Evolutionary conservation across 1,140 invertebrate genomes (phyloP).

Genomic region (Cepaea nemoralis): DNA sequence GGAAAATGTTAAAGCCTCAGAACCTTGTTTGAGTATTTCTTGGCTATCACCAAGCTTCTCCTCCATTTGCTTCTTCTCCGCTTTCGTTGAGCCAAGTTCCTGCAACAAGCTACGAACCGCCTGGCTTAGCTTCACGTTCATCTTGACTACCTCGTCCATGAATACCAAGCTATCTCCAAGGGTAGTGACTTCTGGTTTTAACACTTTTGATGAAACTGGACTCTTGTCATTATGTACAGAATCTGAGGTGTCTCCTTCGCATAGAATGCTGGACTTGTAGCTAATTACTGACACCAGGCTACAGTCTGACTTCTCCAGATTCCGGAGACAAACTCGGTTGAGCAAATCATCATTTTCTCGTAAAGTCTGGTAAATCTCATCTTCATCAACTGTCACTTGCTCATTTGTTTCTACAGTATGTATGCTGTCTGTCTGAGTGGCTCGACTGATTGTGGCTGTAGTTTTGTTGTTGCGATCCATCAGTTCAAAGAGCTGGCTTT

Average conservation of each 20-base stretch:
- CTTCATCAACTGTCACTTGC: not conserved
- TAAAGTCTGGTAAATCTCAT: constrained; percentile 18
- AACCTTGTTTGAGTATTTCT: constrained; percentile 9
- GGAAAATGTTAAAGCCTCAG: constrained; percentile 12
- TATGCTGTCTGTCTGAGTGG: constrained; percentile 27
- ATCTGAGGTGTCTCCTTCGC: not conserved
- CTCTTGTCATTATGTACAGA: not conserved
- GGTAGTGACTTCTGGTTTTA: not conserved
- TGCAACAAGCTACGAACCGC: constrained; percentile 21
- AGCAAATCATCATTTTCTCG: constrained; percentile 33
- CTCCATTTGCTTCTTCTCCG: constrained; percentile 33
- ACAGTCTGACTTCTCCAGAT: not conserved
- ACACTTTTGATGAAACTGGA: not conserved
- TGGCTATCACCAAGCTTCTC: constrained; percentile 29
- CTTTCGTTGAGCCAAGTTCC: constrained; percentile 23
- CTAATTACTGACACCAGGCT: not conserved
- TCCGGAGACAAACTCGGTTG: not conserved
- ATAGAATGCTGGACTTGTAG: not conserved
- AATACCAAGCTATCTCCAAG: not conserved
- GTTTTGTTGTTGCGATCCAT: constrained; percentile 34
- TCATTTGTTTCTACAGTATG: constrained; percentile 11
- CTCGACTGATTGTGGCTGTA: constrained; percentile 4
- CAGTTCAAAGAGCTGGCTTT: constrained; percentile 31
- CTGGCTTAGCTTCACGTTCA: constrained; percentile 25
- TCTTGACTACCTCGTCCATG: constrained; percentile 7